These are phyloP conservation scores for Leucozona laternaria DNA, from an alignment of 2,888 invertebrate genomes.

Conservation along the genomic window DNA sequence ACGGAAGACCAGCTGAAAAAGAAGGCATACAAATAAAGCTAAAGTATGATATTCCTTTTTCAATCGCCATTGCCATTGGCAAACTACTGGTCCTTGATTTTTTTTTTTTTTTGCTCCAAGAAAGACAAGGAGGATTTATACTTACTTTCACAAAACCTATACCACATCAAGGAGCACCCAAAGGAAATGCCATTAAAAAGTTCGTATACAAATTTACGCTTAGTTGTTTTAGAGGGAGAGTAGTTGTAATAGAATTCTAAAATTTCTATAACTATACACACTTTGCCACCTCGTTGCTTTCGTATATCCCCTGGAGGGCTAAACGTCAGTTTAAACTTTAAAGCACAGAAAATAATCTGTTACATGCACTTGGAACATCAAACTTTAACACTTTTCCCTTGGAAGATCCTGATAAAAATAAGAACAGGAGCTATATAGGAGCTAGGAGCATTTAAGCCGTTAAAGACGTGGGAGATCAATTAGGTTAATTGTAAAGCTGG, in stretches of 20 bases:
- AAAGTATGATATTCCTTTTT: constrained; percentile 48
- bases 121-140: constrained; percentile 3
- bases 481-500: constrained; percentile 73
- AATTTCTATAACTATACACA: background rate
- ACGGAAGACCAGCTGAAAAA: constrained; percentile 3
- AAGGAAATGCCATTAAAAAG: constrained; percentile 28
- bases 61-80: constrained; percentile 65
- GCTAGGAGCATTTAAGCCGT: constrained; percentile 17
- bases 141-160: constrained; percentile 3
- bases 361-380: constrained; percentile 13
- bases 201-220: constrained; percentile 36
- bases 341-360: constrained; percentile 42
- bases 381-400: constrained; percentile 6
- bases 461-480: constrained; percentile 64
- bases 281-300: constrained; percentile 15
- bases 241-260: background rate
- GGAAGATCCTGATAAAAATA: background rate
- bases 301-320: background rate
- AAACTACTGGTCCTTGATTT: constrained; percentile 11
- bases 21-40: constrained; percentile 24
- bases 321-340: constrained; percentile 22
- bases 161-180: constrained; percentile 25
- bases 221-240: constrained; percentile 3
- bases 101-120: background rate
- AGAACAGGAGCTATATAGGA: background rate